These are phyloP conservation scores for Hippocampus abdominalis DNA, from an alignment of 2,113 vertebrate genomes.

Conservation along the genomic window DNA sequence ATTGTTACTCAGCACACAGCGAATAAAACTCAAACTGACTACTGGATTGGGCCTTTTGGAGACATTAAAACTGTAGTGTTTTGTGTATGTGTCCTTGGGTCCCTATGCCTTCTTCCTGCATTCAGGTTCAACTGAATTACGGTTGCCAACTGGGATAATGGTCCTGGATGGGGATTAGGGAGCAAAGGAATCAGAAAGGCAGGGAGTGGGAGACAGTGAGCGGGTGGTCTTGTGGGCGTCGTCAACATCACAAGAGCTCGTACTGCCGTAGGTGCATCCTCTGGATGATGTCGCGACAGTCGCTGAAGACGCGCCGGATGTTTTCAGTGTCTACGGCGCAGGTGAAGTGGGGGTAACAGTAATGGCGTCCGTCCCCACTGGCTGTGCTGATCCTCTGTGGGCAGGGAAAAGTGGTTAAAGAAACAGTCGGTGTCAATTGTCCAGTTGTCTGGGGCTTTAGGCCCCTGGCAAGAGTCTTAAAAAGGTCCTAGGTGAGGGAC, in stretches of 20 bases:
- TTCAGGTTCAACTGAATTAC: slow-evolving; percentile 8
- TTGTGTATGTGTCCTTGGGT: slow-evolving; percentile 27
- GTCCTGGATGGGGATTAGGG: slow-evolving; percentile 17
- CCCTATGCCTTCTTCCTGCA: slow-evolving; percentile 20
- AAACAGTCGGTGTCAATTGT: neutral
- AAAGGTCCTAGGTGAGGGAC: no score
- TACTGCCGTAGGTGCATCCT: slow-evolving; percentile 99
- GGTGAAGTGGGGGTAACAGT: slow-evolving; percentile 98
- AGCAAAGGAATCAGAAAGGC: neutral
- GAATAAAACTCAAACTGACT: slow-evolving; percentile 27
- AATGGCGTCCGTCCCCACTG: slow-evolving; percentile 94
- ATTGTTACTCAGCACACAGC: slow-evolving; percentile 31
- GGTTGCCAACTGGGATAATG: slow-evolving; percentile 26
- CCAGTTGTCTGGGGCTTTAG: no score
- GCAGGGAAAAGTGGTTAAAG: slow-evolving; percentile 8
- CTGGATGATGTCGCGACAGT: slow-evolving; percentile 99
- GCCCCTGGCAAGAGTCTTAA: no score
- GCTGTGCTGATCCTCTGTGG: slow-evolving; percentile 98
- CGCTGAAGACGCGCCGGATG: slow-evolving; percentile 97
- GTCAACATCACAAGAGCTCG: slow-evolving; percentile 91
- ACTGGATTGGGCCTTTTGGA: slow-evolving; percentile 10
- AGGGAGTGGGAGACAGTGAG: slow-evolving; percentile 22
- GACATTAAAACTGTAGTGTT: slow-evolving; percentile 29
- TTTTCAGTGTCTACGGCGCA: slow-evolving; percentile 99
- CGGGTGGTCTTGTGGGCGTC: slow-evolving; percentile 25